phyloP scores from a whole-genome alignment of 2,888 invertebrate species.

The Crematogaster levior region DNA sequence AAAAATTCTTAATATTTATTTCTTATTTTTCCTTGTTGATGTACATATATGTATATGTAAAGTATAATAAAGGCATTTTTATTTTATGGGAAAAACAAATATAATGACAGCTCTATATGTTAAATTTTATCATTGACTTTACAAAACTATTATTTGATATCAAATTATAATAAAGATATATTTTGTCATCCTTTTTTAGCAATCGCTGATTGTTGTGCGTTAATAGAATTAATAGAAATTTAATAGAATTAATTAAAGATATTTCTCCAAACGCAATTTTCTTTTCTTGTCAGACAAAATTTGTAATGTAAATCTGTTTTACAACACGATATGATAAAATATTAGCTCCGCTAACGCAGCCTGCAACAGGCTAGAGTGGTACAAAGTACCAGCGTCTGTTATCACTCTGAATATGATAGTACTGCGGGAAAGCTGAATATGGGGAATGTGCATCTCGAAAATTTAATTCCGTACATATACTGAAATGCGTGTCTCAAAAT shows the following conservation, averaged over 20 bases:
- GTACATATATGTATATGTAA: no score
- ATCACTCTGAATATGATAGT: constrained; percentile 48
- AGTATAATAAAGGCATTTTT: no score
- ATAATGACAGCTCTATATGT: no score
- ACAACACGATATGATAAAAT: constrained; percentile 47
- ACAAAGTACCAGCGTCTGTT: constrained; percentile 35
- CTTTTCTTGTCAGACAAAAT: constrained; percentile 15
- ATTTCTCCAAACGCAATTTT: neutral
- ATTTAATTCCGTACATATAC: constrained; percentile 26
- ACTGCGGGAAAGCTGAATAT: constrained; percentile 24
- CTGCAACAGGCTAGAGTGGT: constrained; percentile 27
- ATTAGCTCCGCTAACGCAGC: constrained; percentile 34
- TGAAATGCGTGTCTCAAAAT: constrained; percentile 6
- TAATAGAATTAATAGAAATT: no score
- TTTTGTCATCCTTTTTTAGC: neutral
- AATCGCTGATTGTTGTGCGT: neutral
- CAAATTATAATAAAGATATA: neutral
- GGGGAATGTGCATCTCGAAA: constrained; percentile 26
- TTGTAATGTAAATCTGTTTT: constrained; percentile 50
- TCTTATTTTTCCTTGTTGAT: neutral
- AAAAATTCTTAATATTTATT: neutral
- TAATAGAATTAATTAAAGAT: neutral
- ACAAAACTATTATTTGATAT: neutral
- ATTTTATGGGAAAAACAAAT: no score
- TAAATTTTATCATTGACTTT: neutral